These are phyloP conservation scores for Coptotermes formosanus DNA, from an alignment of 1,140 invertebrate species.

Conservation along the genomic window DNA sequence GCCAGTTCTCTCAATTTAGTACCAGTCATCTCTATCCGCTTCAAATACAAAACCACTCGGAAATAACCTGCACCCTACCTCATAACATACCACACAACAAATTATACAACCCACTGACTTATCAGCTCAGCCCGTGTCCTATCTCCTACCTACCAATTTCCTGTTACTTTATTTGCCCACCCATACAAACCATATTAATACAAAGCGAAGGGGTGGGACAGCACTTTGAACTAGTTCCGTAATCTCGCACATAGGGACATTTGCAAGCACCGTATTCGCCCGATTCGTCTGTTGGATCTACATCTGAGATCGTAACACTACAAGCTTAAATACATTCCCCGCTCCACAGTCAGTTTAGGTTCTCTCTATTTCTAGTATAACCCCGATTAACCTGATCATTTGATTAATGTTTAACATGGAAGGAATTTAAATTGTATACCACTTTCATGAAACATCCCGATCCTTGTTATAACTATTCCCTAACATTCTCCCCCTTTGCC, in stretches of 20 bases:
- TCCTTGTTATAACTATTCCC: background rate
- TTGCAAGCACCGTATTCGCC: background rate
- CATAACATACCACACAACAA: background rate
- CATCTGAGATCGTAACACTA: conserved; percentile 6
- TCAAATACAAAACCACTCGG: background rate
- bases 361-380: background rate
- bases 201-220: background rate
- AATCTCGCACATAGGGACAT: background rate
- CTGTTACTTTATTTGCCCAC: background rate
- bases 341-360: background rate
- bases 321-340: background rate
- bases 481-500: background rate
- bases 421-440: conserved; percentile 1
- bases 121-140: background rate
- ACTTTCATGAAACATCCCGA: background rate
- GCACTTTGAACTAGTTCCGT: background rate
- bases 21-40: background rate
- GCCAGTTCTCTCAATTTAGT: no score
- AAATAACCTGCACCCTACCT: background rate
- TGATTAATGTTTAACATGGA: conserved; percentile 17
- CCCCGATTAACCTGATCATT: background rate
- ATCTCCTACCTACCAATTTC: no score
- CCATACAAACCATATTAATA: background rate
- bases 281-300: background rate
- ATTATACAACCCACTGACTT: background rate